phyloP scores from a whole-genome alignment of 2,888 invertebrate genomes.

The Thymelicus acteon region DNA sequence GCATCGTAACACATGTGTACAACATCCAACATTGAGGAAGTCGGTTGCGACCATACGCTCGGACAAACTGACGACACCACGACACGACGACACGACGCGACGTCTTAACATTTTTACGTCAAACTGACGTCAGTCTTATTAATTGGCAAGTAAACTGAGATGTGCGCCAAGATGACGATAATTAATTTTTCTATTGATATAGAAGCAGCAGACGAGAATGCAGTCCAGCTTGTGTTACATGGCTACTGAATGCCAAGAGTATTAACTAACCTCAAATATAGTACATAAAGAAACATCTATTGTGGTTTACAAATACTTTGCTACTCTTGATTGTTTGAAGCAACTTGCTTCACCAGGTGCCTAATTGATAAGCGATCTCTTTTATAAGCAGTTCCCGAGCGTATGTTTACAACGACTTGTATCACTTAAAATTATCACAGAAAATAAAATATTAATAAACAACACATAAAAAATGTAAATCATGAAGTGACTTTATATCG shows the following conservation, averaged over 20 bases:
- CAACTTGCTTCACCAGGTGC: no score
- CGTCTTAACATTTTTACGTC: no score
- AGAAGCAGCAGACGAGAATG: background rate
- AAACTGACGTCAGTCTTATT: constrained; percentile 3
- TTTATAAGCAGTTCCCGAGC: constrained; percentile 45
- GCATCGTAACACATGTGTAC: constrained; percentile 73
- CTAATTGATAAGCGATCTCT: no score
- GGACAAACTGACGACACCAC: constrained; percentile 51
- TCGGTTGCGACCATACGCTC: constrained; percentile 49
- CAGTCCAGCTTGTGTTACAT: no score
- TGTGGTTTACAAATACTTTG: no score
- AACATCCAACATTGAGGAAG: constrained; percentile 78
- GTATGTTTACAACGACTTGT: constrained; percentile 66
- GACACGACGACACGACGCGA: constrained; percentile 27
- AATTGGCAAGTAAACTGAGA: constrained; percentile 2
- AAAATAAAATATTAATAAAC: constrained; percentile 61
- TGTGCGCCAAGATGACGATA: background rate
- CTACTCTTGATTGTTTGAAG: no score
- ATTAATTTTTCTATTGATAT: constrained; percentile 7
- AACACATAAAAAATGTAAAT: constrained; percentile 74
- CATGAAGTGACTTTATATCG: constrained; percentile 66
- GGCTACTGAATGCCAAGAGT: no score
- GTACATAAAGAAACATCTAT: no score
- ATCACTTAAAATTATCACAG: constrained; percentile 71
- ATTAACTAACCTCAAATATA: no score